These are phyloP conservation scores for Nymphicus hollandicus DNA, from an alignment of 2,113 vertebrate species.

Conservation along the genomic window DNA sequence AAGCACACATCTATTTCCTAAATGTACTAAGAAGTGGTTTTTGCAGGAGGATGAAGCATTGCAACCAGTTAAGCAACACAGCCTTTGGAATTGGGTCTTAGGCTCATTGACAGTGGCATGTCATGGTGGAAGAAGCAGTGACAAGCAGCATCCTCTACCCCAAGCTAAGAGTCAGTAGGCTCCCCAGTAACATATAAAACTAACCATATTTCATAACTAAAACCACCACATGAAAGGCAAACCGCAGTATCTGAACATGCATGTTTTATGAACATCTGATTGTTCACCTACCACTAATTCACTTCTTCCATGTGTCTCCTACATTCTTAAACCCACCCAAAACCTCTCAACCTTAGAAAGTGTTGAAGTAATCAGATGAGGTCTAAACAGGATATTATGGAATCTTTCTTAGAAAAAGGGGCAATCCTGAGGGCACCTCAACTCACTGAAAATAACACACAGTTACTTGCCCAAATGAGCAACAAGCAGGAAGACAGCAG, in stretches of 20 bases:
- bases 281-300: neutral
- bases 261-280: neutral
- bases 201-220: neutral
- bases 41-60: neutral
- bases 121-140: neutral
- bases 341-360: neutral
- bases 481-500: neutral
- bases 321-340: neutral
- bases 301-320: neutral
- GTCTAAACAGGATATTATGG: neutral
- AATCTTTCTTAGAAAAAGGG: neutral
- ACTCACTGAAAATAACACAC: neutral
- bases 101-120: fast-evolving
- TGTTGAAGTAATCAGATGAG: neutral
- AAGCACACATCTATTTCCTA: neutral
- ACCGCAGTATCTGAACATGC: neutral
- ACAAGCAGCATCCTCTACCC: neutral
- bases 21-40: fast-evolving
- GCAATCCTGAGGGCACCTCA: neutral
- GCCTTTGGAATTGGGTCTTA: neutral
- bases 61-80: no score
- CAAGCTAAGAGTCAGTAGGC: neutral
- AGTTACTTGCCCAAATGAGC: neutral
- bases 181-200: neutral
- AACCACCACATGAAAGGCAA: neutral